Conservation (phyloP, 92 coral and sea anemone species). For the Actinostola sp. region DNA sequence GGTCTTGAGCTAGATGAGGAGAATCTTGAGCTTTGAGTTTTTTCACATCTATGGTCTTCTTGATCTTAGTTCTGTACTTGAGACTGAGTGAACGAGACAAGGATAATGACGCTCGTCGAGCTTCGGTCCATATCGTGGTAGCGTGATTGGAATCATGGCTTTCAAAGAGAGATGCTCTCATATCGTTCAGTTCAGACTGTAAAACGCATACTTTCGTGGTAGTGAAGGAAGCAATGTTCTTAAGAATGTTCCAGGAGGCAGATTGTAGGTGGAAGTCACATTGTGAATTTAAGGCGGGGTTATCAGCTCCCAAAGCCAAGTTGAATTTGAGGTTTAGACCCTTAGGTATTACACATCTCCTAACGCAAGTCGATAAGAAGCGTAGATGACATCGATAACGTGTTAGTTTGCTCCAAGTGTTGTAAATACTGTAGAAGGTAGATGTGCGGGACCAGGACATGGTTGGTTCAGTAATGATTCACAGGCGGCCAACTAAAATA, state of each 20-base stretch:
- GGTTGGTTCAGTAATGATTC: slow-evolving; percentile 11
- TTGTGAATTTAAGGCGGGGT: slow-evolving; percentile 1
- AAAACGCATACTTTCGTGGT: background rate
- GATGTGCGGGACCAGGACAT: slow-evolving; percentile 1
- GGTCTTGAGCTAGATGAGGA: background rate
- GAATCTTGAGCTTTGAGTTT: background rate
- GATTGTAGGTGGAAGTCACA: background rate
- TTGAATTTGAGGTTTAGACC: background rate
- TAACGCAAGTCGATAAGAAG: background rate
- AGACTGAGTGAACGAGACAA: background rate
- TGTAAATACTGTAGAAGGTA: background rate
- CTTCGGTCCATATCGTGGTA: background rate
- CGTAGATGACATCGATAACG: slow-evolving; percentile 1
- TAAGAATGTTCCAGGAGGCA: slow-evolving; percentile 6
- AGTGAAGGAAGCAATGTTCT: background rate
- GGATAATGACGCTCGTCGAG: background rate
- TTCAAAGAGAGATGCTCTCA: background rate
- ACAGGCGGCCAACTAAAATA: slow-evolving; percentile 1
- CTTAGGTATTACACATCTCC: background rate
- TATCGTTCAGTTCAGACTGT: background rate
- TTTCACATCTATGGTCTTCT: background rate
- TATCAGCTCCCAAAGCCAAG: background rate
- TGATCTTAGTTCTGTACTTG: background rate
- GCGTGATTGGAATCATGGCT: background rate
- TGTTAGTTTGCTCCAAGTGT: slow-evolving; percentile 4